Evolutionary conservation across 2,797 vertebrate genomes (phyloP).

Genomic region (Bryconaethiops microstoma): DNA sequence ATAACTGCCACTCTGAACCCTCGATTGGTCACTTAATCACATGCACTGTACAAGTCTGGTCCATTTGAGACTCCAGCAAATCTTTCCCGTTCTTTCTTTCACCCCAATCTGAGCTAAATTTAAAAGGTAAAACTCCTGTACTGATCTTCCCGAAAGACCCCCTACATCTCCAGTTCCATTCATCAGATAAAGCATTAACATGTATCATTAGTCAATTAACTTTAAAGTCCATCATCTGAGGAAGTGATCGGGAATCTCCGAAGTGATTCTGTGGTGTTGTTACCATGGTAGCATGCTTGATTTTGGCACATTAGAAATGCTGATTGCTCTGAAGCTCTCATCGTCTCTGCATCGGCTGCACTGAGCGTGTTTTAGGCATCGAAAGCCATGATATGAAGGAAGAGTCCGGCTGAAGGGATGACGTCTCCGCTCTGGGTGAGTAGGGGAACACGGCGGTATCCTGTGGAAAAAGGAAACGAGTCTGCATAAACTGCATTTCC

Average conservation of each 20-base stretch:
- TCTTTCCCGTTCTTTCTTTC: neutral
- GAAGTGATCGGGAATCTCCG: neutral
- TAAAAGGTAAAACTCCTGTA: neutral
- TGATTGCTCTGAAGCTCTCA: slow-evolving; percentile 6
- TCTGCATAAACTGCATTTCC: neutral
- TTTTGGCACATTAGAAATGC: slow-evolving; percentile 1
- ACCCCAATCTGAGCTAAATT: neutral
- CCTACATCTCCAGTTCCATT: neutral
- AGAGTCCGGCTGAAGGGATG: slow-evolving; percentile 86
- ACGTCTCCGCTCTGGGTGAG: slow-evolving; percentile 85
- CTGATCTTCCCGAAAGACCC: too few relatives aligned
- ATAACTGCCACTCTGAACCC: neutral
- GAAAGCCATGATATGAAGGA: slow-evolving; percentile 82
- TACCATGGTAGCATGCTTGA: neutral
- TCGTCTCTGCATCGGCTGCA: slow-evolving; percentile 4
- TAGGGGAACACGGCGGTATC: slow-evolving; percentile 92
- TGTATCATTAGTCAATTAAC: neutral
- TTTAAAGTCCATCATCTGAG: neutral
- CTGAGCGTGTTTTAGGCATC: slow-evolving; percentile 63
- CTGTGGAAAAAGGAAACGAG: slow-evolving; percentile 68
- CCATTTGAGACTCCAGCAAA: neutral
- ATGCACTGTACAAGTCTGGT: neutral
- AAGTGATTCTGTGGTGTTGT: neutral
- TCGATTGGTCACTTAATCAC: neutral
- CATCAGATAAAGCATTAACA: neutral